Percentiles rank a stretch among this genome's conserved stretches.
These are phyloP conservation scores for Ericerus pela DNA, from an alignment of 1,140 invertebrate species.

Conservation along the genomic window DNA sequence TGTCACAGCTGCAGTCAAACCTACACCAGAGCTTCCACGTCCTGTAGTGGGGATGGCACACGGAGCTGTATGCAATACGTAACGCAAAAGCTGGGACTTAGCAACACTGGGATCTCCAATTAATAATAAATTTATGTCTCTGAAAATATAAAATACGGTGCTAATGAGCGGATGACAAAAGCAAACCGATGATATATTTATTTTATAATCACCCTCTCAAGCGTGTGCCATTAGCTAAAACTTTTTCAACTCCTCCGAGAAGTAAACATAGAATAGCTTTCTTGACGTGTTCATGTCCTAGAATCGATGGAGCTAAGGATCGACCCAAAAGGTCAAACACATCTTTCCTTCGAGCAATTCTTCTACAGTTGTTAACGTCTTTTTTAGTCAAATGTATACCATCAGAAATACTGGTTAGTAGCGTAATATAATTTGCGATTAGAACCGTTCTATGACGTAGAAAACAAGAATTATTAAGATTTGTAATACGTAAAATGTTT, in stretches of 20 bases:
- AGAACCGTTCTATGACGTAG: constrained; percentile 76
- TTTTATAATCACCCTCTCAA: constrained; percentile 59
- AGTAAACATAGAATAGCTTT: constrained; percentile 90
- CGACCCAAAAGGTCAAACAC: constrained; percentile 82
- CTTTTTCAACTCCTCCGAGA: constrained; percentile 90
- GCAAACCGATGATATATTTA: not conserved
- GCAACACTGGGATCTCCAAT: constrained; percentile 99
- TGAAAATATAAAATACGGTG: constrained; percentile 29
- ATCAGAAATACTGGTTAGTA: constrained; percentile 77
- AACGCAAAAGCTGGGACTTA: constrained; percentile 92
- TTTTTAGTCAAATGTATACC: constrained; percentile 59
- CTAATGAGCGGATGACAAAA: not conserved
- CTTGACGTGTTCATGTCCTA: constrained; percentile 94
- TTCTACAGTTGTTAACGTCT: constrained; percentile 82
- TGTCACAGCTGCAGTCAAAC: constrained; percentile 95
- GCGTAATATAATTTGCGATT: constrained; percentile 82
- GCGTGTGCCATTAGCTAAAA: constrained; percentile 87
- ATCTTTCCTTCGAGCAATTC: constrained; percentile 62
- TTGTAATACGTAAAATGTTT: too few species aligned
- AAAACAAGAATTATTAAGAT: constrained; percentile 22
- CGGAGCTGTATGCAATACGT: constrained; percentile 86
- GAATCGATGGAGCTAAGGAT: constrained; percentile 94
- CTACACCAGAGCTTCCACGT: constrained; percentile 82
- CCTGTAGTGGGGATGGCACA: constrained; percentile 94
- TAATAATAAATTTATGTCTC: constrained; percentile 90